phyloP scores from a whole-genome alignment of 2,888 invertebrate genomes.

The Thecocarcelia acutangulata region DNA sequence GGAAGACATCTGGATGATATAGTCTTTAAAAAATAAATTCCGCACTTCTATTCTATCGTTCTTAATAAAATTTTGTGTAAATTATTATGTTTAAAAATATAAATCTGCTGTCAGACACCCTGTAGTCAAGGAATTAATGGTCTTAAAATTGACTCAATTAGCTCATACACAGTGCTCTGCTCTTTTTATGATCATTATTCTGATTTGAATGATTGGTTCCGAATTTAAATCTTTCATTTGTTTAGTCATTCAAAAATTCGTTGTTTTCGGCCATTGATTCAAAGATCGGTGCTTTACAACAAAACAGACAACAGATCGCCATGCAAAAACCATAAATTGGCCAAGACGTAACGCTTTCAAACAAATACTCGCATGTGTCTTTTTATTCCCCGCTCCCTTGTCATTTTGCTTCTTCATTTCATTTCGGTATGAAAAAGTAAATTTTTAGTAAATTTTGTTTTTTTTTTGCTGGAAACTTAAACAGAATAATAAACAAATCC shows the following conservation, averaged over 20 bases:
- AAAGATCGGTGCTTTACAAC: conserved; percentile 14
- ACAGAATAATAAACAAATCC: conserved; percentile 50
- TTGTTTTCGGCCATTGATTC: conserved; percentile 27
- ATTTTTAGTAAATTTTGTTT: conserved; percentile 4
- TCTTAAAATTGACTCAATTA: no score
- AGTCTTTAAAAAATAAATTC: no score
- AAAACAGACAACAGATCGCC: conserved; percentile 12
- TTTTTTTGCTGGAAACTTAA: conserved; percentile 35
- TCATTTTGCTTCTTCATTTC: no score
- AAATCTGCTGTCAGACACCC: no score
- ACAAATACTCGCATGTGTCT: no score
- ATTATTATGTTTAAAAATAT: no score
- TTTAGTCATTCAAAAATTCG: conserved; percentile 21
- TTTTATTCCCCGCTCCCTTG: no score
- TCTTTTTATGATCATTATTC: not conserved
- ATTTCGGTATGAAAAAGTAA: no score
- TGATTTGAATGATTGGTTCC: not conserved
- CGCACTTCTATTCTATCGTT: no score
- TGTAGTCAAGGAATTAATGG: no score
- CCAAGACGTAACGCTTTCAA: conserved; percentile 16
- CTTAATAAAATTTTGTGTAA: no score
- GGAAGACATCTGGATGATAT: no score
- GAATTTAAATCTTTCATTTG: not conserved
- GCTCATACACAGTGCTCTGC: not conserved
- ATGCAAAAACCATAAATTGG: conserved; percentile 13